Percentiles rank a stretch among this genome's conserved stretches.
These are phyloP conservation scores for Craseonycteris thonglongyai DNA, from an alignment of 2,113 vertebrate species.

Conservation along the genomic window DNA sequence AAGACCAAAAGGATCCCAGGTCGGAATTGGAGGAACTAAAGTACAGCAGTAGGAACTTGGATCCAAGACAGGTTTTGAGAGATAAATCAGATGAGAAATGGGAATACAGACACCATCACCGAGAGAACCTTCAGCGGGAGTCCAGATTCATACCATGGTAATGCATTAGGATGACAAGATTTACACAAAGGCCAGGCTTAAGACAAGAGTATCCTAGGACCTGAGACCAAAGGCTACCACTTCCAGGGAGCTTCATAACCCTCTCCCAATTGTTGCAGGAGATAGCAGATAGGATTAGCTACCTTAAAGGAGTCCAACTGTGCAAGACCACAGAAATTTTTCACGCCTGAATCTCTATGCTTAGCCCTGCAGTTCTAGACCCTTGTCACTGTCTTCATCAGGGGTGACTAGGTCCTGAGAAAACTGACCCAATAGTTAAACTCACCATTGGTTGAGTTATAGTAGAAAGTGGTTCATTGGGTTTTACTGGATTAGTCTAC, in stretches of 20 bases:
- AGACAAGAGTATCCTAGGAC: not conserved
- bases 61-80: not conserved
- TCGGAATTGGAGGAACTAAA: not conserved
- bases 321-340: not conserved
- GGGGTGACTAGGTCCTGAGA: not conserved
- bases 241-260: not conserved
- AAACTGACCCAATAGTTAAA: not conserved
- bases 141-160: not conserved
- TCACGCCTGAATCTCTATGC: not conserved
- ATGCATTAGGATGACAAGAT: not conserved
- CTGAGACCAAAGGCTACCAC: not conserved
- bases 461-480: not conserved
- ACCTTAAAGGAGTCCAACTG: not conserved
- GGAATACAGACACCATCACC: not conserved
- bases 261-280: not conserved
- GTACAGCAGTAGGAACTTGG: not conserved
- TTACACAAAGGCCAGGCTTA: not conserved
- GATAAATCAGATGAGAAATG: not conserved
- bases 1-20: not conserved
- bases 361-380: not conserved
- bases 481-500: not conserved
- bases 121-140: not conserved
- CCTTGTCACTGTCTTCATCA: not conserved
- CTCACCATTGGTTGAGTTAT: not conserved
- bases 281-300: not conserved